Evolutionary conservation across 2,888 invertebrate genomes (phyloP).

Genomic region (Craniophora ligustri): DNA sequence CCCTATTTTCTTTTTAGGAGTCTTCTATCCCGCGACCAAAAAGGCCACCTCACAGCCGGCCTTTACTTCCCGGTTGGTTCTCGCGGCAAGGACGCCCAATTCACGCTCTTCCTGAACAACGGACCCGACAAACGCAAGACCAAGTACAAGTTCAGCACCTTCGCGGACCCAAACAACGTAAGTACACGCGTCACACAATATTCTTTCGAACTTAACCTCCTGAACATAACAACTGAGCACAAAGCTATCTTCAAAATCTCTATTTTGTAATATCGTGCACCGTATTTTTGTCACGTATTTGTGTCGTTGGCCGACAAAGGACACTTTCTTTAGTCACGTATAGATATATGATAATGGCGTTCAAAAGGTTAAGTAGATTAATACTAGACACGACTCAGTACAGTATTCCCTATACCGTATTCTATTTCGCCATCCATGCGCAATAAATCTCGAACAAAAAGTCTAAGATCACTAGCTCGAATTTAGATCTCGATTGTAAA

Average conservation of each 20-base stretch:
- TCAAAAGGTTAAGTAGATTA: no score
- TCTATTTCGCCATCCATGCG: no score
- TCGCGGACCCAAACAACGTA: constrained; percentile 89
- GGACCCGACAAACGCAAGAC: constrained; percentile 91
- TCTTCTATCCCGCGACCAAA: constrained; percentile 94
- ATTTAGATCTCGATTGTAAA: no score
- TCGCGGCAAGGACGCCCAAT: constrained; percentile 87
- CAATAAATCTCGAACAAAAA: no score
- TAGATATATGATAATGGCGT: no score
- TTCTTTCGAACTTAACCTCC: not conserved
- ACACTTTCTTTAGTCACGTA: no score
- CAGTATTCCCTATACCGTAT: no score
- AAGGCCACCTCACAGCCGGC: constrained; percentile 94
- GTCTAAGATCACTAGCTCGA: no score
- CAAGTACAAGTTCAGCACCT: constrained; percentile 93
- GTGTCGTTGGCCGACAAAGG: no score
- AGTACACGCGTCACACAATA: constrained; percentile 48
- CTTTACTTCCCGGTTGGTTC: constrained; percentile 94
- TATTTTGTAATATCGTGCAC: no score
- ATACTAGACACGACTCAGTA: no score
- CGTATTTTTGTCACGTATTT: no score
- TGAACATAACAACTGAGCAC: not conserved
- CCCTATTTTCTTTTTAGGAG: constrained; percentile 84
- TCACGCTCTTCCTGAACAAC: constrained; percentile 94
- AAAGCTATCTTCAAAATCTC: not conserved